These are phyloP conservation scores for Stenoptilia bipunctidactyla DNA, from an alignment of 2,888 invertebrate genomes.

Conservation along the genomic window DNA sequence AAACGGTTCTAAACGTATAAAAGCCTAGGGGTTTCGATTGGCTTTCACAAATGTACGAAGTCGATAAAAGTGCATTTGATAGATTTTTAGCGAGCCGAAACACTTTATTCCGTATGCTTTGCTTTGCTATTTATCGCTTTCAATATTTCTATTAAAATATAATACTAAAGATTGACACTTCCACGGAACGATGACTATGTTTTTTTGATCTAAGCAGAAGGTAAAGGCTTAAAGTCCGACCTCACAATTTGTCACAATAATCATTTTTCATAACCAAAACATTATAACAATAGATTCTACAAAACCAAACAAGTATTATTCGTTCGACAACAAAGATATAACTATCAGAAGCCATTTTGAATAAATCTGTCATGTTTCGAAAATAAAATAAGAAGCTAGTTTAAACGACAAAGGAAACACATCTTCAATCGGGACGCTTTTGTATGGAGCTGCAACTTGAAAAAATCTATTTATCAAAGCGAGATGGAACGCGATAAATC, in stretches of 20 bases:
- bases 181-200: no score
- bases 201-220: conserved; percentile 25
- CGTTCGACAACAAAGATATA: conserved; percentile 46
- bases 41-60: no score
- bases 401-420: conserved; percentile 53
- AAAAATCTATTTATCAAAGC: conserved; percentile 60
- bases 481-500: conserved; percentile 61
- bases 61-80: no score
- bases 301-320: conserved; percentile 52
- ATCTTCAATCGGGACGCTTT: conserved; percentile 35
- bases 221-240: conserved; percentile 49
- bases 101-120: no score
- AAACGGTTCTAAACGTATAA: no score
- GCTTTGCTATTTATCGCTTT: no score
- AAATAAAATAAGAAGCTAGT: conserved; percentile 56
- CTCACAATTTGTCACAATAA: conserved; percentile 64
- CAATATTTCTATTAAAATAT: no score
- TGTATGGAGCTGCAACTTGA: conserved; percentile 37
- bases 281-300: conserved; percentile 49
- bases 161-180: no score
- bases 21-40: no score
- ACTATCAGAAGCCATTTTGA: conserved; percentile 58
- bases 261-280: conserved; percentile 62
- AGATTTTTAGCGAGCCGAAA: no score
- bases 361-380: conserved; percentile 61